phyloP scores from a whole-genome alignment of 2,113 vertebrate species.

The Sapajus apella region DNA sequence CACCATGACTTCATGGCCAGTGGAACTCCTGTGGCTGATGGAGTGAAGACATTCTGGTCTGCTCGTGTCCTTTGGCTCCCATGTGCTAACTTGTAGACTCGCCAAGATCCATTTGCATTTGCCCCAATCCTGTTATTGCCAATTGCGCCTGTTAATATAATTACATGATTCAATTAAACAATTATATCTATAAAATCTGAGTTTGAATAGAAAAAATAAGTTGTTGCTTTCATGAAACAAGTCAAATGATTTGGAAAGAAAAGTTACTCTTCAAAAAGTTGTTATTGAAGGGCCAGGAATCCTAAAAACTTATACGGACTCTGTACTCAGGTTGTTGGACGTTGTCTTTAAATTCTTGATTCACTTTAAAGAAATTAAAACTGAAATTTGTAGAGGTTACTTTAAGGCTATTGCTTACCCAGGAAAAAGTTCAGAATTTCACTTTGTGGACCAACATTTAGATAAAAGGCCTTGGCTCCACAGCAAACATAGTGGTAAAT shows the following conservation, averaged over 20 bases:
- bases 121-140: not conserved
- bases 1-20: fast-evolving
- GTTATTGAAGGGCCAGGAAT: not conserved
- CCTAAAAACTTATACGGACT: not conserved
- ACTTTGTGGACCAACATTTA: not conserved
- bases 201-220: not conserved
- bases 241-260: conserved; percentile 12
- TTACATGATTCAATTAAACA: conserved; percentile 46
- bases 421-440: not conserved
- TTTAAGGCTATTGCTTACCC: not conserved
- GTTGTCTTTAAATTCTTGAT: not conserved
- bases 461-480: not conserved
- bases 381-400: not conserved
- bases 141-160: not conserved
- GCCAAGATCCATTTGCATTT: not conserved
- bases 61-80: not conserved
- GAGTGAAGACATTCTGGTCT: not conserved
- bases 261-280: not conserved
- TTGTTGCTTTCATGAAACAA: conserved; percentile 10
- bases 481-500: not conserved
- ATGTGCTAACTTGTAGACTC: not conserved
- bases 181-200: conserved; percentile 37
- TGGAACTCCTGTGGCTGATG: not conserved
- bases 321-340: not conserved
- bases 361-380: not conserved